Conservation (phyloP, 2,797 vertebrate genomes). For the Sebastes miniatus region DNA sequence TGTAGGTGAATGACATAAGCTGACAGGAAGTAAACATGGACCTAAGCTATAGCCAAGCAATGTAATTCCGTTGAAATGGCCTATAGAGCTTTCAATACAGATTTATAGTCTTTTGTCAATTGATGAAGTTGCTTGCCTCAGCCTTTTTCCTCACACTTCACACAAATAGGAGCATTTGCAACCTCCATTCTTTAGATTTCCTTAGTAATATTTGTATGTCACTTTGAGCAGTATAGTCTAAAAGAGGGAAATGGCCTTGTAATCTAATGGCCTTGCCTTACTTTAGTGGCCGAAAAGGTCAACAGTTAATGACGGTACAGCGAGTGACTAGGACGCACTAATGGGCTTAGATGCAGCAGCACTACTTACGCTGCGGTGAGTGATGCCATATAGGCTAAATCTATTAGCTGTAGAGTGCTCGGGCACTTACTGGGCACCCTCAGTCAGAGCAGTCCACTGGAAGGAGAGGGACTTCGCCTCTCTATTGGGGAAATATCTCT, state of each 20-base stretch:
- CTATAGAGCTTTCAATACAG: background rate
- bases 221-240: constrained; percentile 16
- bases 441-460: background rate
- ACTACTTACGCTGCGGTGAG: constrained; percentile 36
- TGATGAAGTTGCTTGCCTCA: background rate
- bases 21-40: background rate
- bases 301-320: constrained; percentile 52
- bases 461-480: too few relatives aligned
- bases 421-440: constrained; percentile 15
- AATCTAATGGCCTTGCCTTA: constrained; percentile 43
- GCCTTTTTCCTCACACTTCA: background rate
- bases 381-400: constrained; percentile 57
- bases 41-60: background rate
- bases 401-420: constrained; percentile 48
- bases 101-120: background rate
- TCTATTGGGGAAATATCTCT: background rate
- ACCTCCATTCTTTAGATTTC: constrained; percentile 9
- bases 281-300: constrained; percentile 55
- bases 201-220: background rate
- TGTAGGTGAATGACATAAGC: background rate
- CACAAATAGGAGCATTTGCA: background rate
- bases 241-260: constrained; percentile 21
- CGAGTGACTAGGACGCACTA: constrained; percentile 57
- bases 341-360: constrained; percentile 66
- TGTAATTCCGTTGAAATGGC: background rate